Conservation (phyloP, 1,140 invertebrate species). For the Lasioglossum baleicum region DNA sequence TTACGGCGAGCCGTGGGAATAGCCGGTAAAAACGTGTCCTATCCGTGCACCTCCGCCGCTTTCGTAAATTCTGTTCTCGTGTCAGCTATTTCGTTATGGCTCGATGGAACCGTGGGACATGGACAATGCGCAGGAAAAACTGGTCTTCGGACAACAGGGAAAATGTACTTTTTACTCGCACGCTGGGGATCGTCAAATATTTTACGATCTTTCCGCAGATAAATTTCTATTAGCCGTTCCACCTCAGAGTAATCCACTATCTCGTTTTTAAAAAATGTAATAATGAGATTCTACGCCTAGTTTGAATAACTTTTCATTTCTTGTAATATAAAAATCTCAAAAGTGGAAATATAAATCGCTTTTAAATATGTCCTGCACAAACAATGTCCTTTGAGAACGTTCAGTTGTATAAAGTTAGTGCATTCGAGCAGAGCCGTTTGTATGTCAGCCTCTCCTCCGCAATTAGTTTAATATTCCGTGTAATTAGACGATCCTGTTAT, state of each 20-base stretch:
- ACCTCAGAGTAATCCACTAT: no score
- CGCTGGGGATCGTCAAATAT: neutral
- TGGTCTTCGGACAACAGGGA: neutral
- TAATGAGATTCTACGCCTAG: no score
- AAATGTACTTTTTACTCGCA: neutral
- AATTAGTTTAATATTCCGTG: conserved; percentile 41
- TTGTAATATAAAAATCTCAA: no score
- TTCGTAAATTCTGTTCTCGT: conserved; percentile 55
- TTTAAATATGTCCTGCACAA: neutral
- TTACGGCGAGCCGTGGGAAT: conserved; percentile 16
- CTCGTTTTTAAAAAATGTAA: no score
- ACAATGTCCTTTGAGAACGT: neutral
- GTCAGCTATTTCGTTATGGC: conserved; percentile 9
- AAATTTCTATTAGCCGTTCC: no score
- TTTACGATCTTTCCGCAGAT: no score
- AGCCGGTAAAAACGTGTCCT: conserved; percentile 44
- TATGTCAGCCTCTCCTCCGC: conserved; percentile 5
- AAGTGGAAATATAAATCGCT: neutral
- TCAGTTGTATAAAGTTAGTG: neutral
- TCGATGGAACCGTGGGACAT: neutral
- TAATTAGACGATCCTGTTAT: conserved; percentile 56
- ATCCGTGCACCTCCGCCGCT: neutral
- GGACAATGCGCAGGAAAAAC: conserved; percentile 6
- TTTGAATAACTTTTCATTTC: no score
- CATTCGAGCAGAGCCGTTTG: neutral